Evolutionary conservation across 2,113 vertebrate species (phyloP).

Genomic region (Nyctibius bracteatus): DNA sequence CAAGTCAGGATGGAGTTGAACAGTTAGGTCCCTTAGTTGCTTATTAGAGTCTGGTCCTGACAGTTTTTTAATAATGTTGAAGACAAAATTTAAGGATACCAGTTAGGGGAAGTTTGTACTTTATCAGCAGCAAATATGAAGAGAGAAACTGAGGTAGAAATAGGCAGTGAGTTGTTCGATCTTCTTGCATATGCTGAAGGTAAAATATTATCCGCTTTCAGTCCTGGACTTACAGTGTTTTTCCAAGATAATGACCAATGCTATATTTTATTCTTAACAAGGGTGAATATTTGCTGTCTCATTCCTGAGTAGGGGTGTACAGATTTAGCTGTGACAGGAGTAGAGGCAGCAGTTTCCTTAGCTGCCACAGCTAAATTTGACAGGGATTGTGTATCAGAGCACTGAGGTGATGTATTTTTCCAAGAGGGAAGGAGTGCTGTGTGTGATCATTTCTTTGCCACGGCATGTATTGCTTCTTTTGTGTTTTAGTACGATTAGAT

Average conservation of each 20-base stretch:
- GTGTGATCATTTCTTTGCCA: background rate
- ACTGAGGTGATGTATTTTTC: conserved; percentile 10
- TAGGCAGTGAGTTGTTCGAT: background rate
- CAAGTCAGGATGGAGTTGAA: background rate
- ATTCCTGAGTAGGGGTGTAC: background rate
- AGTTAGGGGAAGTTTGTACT: background rate
- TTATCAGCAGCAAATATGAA: background rate
- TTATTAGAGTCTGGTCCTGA: background rate
- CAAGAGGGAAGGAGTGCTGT: conserved; percentile 7
- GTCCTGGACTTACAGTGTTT: background rate
- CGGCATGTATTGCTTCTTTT: background rate
- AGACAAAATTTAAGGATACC: background rate
- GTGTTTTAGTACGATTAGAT: conserved; percentile 25
- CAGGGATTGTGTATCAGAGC: background rate
- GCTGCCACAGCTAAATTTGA: background rate
- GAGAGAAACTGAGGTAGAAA: background rate
- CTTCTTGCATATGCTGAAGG: background rate
- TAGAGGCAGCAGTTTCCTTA: background rate
- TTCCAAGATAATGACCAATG: background rate
- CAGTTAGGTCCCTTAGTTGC: background rate
- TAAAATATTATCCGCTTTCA: background rate
- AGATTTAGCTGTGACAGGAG: background rate
- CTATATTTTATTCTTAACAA: background rate
- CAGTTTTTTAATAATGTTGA: background rate
- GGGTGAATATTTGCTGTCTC: background rate